Percentiles rank a stretch among this genome's conserved stretches.
phyloP scores from a whole-genome alignment of 2,888 invertebrate species.

The Agonopterix arenella region DNA sequence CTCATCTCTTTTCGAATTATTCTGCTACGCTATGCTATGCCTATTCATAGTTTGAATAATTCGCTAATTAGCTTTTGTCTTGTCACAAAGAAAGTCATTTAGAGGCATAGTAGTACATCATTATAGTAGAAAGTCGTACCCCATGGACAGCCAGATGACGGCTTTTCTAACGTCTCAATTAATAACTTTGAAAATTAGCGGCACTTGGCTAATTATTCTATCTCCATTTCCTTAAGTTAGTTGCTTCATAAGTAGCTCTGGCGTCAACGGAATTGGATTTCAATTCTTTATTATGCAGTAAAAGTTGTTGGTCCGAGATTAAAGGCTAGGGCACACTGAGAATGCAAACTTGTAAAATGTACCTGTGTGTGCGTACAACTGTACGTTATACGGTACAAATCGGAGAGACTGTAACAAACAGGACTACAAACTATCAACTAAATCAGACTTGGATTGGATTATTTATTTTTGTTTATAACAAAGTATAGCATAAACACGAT shows the following conservation, averaged over 20 bases:
- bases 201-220: constrained; percentile 66
- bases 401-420: too few relatives aligned
- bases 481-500: too few relatives aligned
- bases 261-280: constrained; percentile 37
- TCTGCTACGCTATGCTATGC: too few relatives aligned
- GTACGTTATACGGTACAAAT: too few relatives aligned
- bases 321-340: too few relatives aligned
- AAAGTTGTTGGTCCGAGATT: constrained; percentile 10
- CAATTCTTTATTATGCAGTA: constrained; percentile 20
- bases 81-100: constrained; percentile 25
- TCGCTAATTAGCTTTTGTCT: constrained; percentile 38
- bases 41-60: not conserved
- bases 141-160: constrained; percentile 53
- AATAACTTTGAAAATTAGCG: constrained; percentile 70
- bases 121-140: constrained; percentile 16
- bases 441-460: too few relatives aligned
- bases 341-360: too few relatives aligned
- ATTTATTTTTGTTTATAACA: too few relatives aligned
- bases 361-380: too few relatives aligned
- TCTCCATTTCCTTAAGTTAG: constrained; percentile 57
- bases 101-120: constrained; percentile 13
- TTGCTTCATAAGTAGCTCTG: constrained; percentile 29
- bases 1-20: too few relatives aligned
- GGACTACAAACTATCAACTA: too few relatives aligned
- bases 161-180: constrained; percentile 60